Conservation (phyloP, 2,797 vertebrate species). For the Malurus leucopterus region DNA sequence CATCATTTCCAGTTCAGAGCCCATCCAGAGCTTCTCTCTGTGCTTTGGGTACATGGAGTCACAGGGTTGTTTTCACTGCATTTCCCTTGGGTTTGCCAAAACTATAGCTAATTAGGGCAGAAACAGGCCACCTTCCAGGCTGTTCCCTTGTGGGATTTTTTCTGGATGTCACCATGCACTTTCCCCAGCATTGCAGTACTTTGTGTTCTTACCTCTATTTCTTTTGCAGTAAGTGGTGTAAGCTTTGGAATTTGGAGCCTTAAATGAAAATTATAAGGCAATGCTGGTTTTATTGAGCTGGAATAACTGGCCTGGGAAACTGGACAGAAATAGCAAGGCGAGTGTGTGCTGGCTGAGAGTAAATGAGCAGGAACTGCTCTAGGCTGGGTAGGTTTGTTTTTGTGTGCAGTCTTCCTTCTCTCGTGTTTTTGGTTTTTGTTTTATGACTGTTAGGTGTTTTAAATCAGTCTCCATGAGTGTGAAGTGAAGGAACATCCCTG, state of each 20-base stretch:
- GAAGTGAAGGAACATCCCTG: neutral
- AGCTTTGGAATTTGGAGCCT: neutral
- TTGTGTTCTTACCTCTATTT: neutral
- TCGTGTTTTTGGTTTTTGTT: neutral
- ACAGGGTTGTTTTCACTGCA: slow-evolving; percentile 28
- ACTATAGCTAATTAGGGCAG: slow-evolving; percentile 1
- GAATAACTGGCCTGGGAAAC: slow-evolving; percentile 40
- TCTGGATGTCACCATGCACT: neutral
- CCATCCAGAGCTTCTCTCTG: neutral
- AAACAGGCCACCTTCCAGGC: neutral
- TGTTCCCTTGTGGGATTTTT: neutral
- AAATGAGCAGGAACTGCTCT: neutral
- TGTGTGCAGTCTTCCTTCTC: neutral
- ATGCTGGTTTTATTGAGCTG: slow-evolving; percentile 29
- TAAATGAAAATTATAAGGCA: neutral
- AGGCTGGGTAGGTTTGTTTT: neutral
- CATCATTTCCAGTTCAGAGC: slow-evolving; percentile 61
- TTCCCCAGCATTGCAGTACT: neutral
- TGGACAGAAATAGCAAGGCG: neutral
- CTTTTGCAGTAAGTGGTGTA: neutral
- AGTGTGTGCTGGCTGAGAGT: neutral
- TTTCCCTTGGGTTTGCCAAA: slow-evolving; percentile 35
- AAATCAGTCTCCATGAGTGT: neutral
- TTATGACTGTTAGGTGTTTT: neutral
- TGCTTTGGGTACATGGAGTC: slow-evolving; percentile 1